Conservation (phyloP, 1,140 invertebrate genomes). For the Conus ventricosus region DNA sequence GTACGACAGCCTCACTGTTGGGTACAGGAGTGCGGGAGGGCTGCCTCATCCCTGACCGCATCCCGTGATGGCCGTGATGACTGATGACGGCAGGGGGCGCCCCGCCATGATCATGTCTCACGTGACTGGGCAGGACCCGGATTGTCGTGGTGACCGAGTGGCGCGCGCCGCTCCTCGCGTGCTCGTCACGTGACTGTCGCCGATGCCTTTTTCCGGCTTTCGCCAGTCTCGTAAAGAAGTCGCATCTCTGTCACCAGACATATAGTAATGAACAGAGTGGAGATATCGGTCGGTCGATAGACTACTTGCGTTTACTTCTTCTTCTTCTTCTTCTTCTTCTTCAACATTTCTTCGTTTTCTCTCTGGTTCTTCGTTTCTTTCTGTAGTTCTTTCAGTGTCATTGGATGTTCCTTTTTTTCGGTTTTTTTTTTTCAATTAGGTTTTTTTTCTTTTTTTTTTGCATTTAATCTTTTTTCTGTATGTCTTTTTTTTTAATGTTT, state of each 20-base stretch:
- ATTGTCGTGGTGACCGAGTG: background rate
- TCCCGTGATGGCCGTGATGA: background rate
- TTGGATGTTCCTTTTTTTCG: no score
- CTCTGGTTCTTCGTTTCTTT: no score
- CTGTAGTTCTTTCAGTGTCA: no score
- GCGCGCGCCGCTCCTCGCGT: background rate
- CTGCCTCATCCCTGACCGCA: background rate
- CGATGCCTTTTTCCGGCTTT: background rate
- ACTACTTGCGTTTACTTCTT: no score
- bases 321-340: no score
- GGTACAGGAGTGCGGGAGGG: background rate
- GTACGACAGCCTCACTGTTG: background rate
- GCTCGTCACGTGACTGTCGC: conserved; percentile 6
- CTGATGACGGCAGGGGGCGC: background rate
- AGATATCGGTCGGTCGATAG: no score
- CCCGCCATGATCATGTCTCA: background rate
- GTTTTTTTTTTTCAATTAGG: no score
- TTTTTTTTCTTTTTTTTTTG: no score
- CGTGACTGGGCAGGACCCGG: background rate
- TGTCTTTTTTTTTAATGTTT: no score
- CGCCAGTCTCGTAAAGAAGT: background rate
- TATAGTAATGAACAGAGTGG: no score
- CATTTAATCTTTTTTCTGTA: no score
- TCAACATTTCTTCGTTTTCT: no score
- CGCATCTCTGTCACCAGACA: background rate